Evolutionary conservation across 2,113 vertebrate species (phyloP).

Genomic region (Zapornia atra): DNA sequence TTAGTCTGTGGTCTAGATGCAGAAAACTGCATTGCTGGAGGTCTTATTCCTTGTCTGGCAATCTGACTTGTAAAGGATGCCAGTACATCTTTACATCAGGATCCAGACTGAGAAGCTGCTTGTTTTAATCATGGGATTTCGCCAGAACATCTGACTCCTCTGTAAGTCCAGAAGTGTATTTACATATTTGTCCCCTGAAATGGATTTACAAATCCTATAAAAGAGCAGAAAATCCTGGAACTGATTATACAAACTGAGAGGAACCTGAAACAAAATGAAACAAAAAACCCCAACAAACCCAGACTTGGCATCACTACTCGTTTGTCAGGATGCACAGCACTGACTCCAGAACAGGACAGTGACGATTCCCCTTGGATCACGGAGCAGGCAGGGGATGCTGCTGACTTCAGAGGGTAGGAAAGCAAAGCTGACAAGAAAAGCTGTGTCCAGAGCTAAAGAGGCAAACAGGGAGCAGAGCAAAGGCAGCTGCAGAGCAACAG

Average conservation of each 20-base stretch:
- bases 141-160: background rate
- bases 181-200: background rate
- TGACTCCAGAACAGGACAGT: background rate
- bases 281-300: too few relatives aligned
- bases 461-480: background rate
- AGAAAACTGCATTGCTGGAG: background rate
- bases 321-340: background rate
- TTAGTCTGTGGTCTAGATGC: background rate
- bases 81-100: background rate
- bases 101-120: background rate
- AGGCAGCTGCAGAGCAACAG: background rate
- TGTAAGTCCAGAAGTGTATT: background rate
- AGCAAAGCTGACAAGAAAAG: background rate
- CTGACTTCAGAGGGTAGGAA: background rate
- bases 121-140: background rate
- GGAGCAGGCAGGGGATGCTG: background rate
- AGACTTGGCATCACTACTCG: fast-evolving
- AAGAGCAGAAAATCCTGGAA: background rate
- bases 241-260: background rate
- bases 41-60: background rate
- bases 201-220: background rate
- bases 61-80: background rate
- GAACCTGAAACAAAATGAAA: background rate
- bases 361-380: background rate
- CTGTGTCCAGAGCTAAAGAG: background rate